Evolutionary conservation across 2,797 vertebrate genomes (phyloP).

Genomic region (Platalea minor): DNA sequence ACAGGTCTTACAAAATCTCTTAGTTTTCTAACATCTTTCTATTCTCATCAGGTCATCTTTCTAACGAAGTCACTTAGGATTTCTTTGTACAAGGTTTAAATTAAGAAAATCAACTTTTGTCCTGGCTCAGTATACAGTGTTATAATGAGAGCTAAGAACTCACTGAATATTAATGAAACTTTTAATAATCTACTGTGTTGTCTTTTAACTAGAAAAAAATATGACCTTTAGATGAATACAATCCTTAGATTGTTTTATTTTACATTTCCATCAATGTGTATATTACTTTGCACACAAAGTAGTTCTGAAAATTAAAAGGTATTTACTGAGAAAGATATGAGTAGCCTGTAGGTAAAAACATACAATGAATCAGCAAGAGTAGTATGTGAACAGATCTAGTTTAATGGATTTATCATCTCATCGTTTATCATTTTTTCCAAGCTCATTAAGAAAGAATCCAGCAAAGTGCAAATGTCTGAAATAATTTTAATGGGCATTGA

Average conservation of each 20-base stretch:
- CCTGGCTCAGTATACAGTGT: not conserved
- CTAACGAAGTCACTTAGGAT: conserved; percentile 15
- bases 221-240: conserved; percentile 39
- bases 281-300: not conserved
- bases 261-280: not conserved
- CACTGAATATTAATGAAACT: conserved; percentile 52
- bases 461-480: conserved; percentile 43
- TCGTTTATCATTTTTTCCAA: not conserved
- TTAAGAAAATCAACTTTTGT: conserved; percentile 40
- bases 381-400: not conserved
- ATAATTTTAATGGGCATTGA: conserved; percentile 51
- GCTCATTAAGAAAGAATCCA: conserved; percentile 52
- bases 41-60: not conserved
- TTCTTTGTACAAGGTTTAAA: conserved; percentile 22
- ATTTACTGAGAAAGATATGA: conserved; percentile 11
- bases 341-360: not conserved
- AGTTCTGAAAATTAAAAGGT: not conserved
- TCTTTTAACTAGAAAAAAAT: conserved; percentile 37
- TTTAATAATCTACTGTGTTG: conserved; percentile 44
- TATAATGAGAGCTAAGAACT: conserved; percentile 21
- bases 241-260: conserved; percentile 14
- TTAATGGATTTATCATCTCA: conserved; percentile 34
- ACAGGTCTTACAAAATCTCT: not conserved
- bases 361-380: not conserved
- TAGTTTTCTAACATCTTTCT: not conserved